These are phyloP conservation scores for Sclerurus mexicanus DNA, from an alignment of 2,113 vertebrate genomes.

Conservation along the genomic window DNA sequence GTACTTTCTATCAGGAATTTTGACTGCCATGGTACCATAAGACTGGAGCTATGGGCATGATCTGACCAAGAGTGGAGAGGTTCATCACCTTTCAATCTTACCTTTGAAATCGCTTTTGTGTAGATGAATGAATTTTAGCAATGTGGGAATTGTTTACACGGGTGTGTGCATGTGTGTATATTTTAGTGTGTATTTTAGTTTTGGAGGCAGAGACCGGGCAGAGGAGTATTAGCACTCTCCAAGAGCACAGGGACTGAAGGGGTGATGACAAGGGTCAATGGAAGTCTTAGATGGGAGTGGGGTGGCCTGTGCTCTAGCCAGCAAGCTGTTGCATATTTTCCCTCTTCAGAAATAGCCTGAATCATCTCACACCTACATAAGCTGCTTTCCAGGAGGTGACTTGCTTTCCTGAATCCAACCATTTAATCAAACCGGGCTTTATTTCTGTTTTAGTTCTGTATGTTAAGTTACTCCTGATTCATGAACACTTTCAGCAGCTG, in stretches of 20 bases:
- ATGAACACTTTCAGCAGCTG: conserved; percentile 12
- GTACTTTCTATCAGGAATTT: background rate
- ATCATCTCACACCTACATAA: background rate
- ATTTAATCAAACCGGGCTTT: background rate
- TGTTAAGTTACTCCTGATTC: background rate
- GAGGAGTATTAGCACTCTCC: background rate
- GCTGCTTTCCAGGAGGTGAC: conserved; percentile 15
- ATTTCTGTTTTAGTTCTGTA: background rate
- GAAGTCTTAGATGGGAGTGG: background rate
- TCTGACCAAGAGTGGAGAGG: background rate
- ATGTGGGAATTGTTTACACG: background rate
- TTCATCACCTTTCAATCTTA: background rate
- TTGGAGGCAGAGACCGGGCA: background rate
- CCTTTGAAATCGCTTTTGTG: background rate
- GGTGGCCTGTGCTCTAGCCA: background rate
- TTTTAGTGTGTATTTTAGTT: background rate
- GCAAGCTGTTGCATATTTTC: background rate
- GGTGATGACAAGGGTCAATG: background rate
- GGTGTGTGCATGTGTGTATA: background rate
- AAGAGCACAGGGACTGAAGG: background rate
- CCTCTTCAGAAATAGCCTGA: conserved; percentile 3
- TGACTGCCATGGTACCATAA: background rate
- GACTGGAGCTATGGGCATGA: background rate
- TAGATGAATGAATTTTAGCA: background rate
- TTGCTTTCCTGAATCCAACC: background rate